A percentile compares a stretch with the other conserved stretches of the same genome.
Evolutionary conservation across 2,797 vertebrate species (phyloP).

Genomic region (Leucoraja ocellata): DNA sequence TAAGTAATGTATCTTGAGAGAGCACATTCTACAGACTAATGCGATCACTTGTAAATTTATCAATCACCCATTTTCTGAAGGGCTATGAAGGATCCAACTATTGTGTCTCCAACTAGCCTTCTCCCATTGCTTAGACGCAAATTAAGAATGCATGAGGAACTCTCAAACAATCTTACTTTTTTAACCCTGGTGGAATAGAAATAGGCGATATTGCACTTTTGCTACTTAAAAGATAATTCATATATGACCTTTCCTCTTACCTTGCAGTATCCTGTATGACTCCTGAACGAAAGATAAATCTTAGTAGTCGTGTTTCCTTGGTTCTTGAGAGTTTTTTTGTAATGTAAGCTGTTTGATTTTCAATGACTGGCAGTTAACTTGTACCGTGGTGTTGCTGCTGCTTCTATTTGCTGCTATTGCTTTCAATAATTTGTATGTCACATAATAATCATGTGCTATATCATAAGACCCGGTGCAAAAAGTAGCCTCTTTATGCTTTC

Average conservation of each 20-base stretch:
- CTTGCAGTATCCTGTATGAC: constrained; percentile 1
- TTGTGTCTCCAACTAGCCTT: constrained; percentile 50
- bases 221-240: constrained; percentile 15
- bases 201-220: constrained; percentile 31
- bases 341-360: constrained; percentile 40
- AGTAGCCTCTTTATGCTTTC: constrained; percentile 45
- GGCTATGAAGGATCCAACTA: constrained; percentile 60
- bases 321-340: constrained; percentile 39
- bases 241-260: constrained; percentile 8
- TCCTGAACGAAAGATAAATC: constrained; percentile 21
- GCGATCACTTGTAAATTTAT: constrained; percentile 2
- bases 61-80: constrained; percentile 46
- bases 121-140: constrained; percentile 61
- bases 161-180: neutral
- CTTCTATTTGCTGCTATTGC: constrained; percentile 56
- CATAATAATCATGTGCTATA: constrained; percentile 41
- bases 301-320: constrained; percentile 39
- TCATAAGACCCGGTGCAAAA: constrained; percentile 43
- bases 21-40: constrained; percentile 13
- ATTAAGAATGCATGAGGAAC: constrained; percentile 40
- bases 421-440: constrained; percentile 50
- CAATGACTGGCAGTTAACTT: constrained; percentile 40
- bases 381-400: constrained; percentile 53
- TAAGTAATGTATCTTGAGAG: neutral
- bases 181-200: neutral